Conservation (phyloP, 1,140 invertebrate genomes). For the Lutraria rhynchaena region DNA sequence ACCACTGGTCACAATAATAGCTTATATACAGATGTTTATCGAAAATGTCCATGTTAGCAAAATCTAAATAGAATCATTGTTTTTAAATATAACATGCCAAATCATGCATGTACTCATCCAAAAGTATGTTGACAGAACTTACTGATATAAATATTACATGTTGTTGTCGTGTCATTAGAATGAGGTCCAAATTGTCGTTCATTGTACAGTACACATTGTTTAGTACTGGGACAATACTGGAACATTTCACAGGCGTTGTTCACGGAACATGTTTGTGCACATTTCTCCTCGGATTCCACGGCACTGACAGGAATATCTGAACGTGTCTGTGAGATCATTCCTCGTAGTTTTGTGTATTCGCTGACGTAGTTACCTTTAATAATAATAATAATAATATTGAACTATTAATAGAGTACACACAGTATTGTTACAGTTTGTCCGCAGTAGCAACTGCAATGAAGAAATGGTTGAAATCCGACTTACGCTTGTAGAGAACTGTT, state of each 20-base stretch:
- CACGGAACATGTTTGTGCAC: conserved; percentile 10
- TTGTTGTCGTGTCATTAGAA: neutral
- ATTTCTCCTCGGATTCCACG: conserved; percentile 11
- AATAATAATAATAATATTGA: neutral
- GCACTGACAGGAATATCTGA: neutral
- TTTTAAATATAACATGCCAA: too few relatives aligned
- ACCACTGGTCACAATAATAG: too few relatives aligned
- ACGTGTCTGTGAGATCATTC: neutral
- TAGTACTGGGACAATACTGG: conserved; percentile 30
- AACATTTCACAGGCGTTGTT: conserved; percentile 23
- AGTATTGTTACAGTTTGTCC: neutral
- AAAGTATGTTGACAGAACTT: neutral
- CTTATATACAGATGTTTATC: too few relatives aligned
- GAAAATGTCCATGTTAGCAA: too few relatives aligned
- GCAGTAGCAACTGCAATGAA: neutral
- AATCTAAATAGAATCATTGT: too few relatives aligned
- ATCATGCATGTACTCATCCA: too few relatives aligned
- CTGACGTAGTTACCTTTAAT: conserved; percentile 15
- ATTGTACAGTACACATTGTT: conserved; percentile 15
- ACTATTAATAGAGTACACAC: neutral
- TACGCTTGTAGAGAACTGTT: too few relatives aligned
- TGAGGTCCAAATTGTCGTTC: conserved; percentile 4
- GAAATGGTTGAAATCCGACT: too few relatives aligned
- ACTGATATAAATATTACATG: conserved; percentile 36
- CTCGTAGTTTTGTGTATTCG: conserved; percentile 5